Evolutionary conservation across 2,797 vertebrate genomes (phyloP).

Genomic region (Chaunax sp.): DNA sequence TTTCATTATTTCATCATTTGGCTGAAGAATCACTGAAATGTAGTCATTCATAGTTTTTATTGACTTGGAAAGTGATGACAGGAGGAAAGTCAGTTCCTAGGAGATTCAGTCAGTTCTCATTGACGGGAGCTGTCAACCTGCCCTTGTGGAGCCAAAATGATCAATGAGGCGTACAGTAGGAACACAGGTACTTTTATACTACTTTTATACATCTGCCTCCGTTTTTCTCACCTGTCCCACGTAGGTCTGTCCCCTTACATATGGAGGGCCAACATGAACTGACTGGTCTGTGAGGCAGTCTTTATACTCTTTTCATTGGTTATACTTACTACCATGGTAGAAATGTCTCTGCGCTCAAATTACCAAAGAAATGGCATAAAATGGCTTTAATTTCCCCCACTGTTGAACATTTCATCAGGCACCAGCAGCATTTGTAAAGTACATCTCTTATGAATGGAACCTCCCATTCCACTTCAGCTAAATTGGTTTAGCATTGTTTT

Average conservation of each 20-base stretch:
- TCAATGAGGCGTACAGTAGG: background rate
- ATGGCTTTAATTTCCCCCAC: slow-evolving; percentile 3
- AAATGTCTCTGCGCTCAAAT: background rate
- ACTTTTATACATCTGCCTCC: background rate
- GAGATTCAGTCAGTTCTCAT: slow-evolving; percentile 2
- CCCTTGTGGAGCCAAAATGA: background rate
- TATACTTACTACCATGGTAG: background rate
- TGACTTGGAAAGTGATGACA: background rate
- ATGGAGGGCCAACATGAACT: background rate
- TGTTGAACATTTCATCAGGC: background rate
- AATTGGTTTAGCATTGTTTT: slow-evolving; percentile 19
- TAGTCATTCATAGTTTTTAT: slow-evolving; percentile 5
- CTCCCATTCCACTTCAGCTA: background rate
- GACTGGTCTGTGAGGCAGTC: background rate
- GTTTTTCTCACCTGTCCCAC: background rate
- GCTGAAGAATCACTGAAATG: background rate
- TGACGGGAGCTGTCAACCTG: slow-evolving; percentile 12
- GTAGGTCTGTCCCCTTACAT: background rate
- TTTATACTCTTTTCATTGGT: slow-evolving; percentile 2
- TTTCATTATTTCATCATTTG: slow-evolving; percentile 1
- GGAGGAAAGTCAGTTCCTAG: background rate
- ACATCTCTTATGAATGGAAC: slow-evolving; percentile 32
- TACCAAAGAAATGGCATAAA: background rate
- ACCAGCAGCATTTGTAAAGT: slow-evolving; percentile 5
- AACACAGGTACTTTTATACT: too few relatives aligned